Conservation (phyloP, 2,113 vertebrate species). For the Desmodus rotundus region DNA sequence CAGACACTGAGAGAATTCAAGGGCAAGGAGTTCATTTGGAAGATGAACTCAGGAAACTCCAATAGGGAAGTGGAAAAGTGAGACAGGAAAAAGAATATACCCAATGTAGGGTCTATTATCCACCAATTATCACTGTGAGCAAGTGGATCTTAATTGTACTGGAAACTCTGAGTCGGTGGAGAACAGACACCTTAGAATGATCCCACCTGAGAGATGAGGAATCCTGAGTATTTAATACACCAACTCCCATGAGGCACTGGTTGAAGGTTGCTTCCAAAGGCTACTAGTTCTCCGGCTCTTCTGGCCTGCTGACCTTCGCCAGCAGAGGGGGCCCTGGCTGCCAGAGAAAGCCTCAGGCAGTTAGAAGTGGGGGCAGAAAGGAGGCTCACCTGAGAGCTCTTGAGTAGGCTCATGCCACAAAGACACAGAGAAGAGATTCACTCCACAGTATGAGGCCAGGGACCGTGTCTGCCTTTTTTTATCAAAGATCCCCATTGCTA, state of each 20-base stretch:
- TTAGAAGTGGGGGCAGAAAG: background rate
- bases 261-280: background rate
- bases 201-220: background rate
- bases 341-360: background rate
- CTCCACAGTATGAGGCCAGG: background rate
- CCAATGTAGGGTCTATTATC: background rate
- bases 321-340: background rate
- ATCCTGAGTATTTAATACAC: background rate
- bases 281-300: background rate
- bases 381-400: background rate
- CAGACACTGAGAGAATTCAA: background rate
- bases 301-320: background rate
- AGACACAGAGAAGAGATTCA: background rate
- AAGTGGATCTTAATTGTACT: background rate
- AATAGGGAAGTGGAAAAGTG: background rate
- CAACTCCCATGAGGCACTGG: background rate
- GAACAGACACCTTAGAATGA: background rate
- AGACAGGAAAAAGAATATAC: background rate
- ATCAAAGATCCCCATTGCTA: background rate
- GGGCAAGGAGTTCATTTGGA: background rate
- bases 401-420: background rate
- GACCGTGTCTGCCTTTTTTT: background rate
- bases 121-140: background rate
- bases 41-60: conserved; percentile 12
- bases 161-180: background rate